A percentile compares a stretch with the other conserved stretches of the same genome.
Evolutionary conservation across 2,797 vertebrate species (phyloP).

Genomic region (Hypotaenidia philippensis): DNA sequence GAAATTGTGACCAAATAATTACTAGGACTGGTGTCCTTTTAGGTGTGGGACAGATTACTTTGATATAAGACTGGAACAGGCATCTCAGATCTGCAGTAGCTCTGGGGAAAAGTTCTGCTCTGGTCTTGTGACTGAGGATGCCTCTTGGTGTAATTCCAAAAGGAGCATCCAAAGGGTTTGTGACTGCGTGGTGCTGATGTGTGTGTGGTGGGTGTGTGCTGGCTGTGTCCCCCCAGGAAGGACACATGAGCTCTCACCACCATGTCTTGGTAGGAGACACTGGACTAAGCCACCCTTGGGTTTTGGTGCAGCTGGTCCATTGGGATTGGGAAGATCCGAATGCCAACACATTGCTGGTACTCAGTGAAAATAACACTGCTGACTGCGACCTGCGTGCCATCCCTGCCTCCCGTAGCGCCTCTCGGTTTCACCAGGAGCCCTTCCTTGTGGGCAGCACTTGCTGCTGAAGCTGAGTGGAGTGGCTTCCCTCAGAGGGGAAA

Average conservation of each 20-base stretch:
- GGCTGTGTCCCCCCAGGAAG: fast-evolving
- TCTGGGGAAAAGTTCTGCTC: background rate
- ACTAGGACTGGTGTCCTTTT: no score
- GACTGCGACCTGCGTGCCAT: fast-evolving
- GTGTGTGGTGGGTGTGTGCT: background rate
- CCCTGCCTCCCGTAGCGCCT: background rate
- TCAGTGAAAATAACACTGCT: fast-evolving
- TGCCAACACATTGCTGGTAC: fast-evolving
- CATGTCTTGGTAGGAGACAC: background rate
- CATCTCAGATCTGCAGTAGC: background rate
- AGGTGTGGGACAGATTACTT: background rate
- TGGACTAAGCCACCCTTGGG: fast-evolving
- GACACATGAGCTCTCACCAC: background rate
- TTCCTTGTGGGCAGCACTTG: background rate
- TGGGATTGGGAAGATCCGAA: no score
- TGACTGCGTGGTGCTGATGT: fast-evolving
- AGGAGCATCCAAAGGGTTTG: no score
- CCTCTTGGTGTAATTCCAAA: background rate
- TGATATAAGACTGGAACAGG: background rate
- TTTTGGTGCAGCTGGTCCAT: fast-evolving
- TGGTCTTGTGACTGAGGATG: background rate
- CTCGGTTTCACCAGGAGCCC: background rate
- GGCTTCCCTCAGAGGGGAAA: fast-evolving
- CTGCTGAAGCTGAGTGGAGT: background rate
- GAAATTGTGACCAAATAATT: background rate